Evolutionary conservation across 2,113 vertebrate species (phyloP), one percentile per base, ranked within the genome.

Genomic region (Antechinus stuartii): DNA sequence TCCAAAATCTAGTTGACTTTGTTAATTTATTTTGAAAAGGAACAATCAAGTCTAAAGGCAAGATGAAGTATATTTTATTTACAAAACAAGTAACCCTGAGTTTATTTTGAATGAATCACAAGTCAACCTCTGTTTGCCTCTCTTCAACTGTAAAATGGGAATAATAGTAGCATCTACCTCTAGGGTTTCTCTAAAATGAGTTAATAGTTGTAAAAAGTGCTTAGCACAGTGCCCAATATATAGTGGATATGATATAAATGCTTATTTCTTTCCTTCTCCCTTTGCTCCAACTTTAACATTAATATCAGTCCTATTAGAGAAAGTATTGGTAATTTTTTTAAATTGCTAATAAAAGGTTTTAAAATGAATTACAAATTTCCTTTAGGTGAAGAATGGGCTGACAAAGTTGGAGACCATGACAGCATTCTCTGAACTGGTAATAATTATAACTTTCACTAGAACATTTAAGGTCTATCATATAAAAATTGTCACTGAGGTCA

Each of bases 281-380:
- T 42, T n/a, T 84, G 23, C 68, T 84, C 68, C n/a, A 50, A 93
- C 12, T 95, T 94, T 49, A 90, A 57, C 46, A 57, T 42, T 89
- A 2, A 26, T 94, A 96, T 94, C 56, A 93, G 56, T 92, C 27
- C 54, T 94, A 95, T 56, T 95, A 95, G 96, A 61, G 96, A 90
- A 97, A 16, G 10, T 90, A 54, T 6, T 2, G 61, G 9, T 2
- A 91, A 49, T 49, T 49, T 49, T 68, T 49, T 92, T 94, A 92
- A 61, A 90, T 96, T 90, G 91, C 93, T 95, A 47, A 95, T 92
- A 49, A 94, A 23, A 47, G 92, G 30, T 95, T 89, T 96, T 92
- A 26, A 92, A 96, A 93, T 94, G 54, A 47, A 54, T 94, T 92
- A 46, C 23, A 10, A 54, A 90, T 89, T 95, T 93, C 95, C 91